Evolutionary conservation across 2,888 invertebrate species (phyloP), one percentile per base, ranked within the genome.

Genomic region (Tipula vernalis): DNA sequence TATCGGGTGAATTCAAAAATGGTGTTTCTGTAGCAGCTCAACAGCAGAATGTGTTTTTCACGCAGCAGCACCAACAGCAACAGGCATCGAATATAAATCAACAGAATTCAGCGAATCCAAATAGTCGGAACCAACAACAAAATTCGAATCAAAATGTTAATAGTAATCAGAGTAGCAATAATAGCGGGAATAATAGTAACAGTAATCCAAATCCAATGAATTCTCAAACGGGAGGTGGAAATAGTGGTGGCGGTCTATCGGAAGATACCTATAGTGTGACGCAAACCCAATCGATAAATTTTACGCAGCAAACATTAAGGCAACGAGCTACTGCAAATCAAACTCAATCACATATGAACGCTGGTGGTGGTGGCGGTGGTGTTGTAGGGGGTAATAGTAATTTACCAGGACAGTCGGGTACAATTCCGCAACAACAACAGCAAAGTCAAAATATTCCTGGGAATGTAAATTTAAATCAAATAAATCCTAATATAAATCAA

Each of bases 261-360:
- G 91, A 91, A 88, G 91, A 91, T 88, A 92, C 93, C 57, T 96
- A 96, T 90, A 95, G 95, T 83, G 94, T 96, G 90, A 95, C 96
- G 57, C 97, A 96, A 92, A 95, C 96, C 89, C 97, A 97, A 91
- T 96, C 96, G 88, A 96, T 97, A 90, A 97, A 96, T 92, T 96
- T 96, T 91, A 95, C 95, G 39, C 95, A 95, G 89, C 91, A 91
- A 89, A 90, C 90, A 87, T 88, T 89, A 86, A 88, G 88, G 8
- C 91, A 92, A 88, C 91, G 90, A 87, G 71, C 28, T 28, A 28
- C 10, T 28, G 71, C 71, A 71, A 71, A 91, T 87, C 89, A 88
- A 86, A 85, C 87, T 36, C 88, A 88, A n/a, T 87, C 87, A 28
- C 88, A 88, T 28, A 87, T 87, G 86, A 87, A 88, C 15, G 86